Conservation (phyloP, 2,888 invertebrate genomes). For the Boloria euphrosyne region DNA sequence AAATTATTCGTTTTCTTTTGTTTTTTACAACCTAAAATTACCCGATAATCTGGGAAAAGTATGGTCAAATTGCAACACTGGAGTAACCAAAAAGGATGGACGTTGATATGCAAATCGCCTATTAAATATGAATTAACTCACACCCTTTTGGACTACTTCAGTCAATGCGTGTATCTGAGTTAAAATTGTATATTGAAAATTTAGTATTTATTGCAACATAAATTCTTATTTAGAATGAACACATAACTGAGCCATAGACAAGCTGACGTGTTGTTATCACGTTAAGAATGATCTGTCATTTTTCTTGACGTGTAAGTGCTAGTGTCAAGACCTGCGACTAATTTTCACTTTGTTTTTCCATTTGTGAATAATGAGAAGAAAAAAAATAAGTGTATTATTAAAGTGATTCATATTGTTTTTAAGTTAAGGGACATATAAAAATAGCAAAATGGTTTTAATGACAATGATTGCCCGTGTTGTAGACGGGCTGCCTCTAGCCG, state of each 20-base stretch:
- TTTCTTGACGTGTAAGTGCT: constrained; percentile 67
- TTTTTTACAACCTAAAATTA: too few relatives aligned
- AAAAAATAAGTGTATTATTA: constrained; percentile 55
- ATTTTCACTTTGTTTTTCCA: constrained; percentile 51
- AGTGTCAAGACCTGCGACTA: constrained; percentile 50
- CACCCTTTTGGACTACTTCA: too few relatives aligned
- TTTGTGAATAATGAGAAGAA: constrained; percentile 67
- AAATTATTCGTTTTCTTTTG: too few relatives aligned
- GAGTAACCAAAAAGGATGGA: too few relatives aligned
- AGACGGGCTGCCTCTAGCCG: constrained; percentile 97
- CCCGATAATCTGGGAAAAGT: too few relatives aligned
- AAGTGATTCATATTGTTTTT: constrained; percentile 45
- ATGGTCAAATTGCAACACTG: too few relatives aligned
- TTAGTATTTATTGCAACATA: background rate
- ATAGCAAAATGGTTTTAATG: constrained; percentile 93
- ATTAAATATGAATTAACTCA: too few relatives aligned
- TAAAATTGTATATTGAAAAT: background rate
- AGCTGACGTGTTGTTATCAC: constrained; percentile 68
- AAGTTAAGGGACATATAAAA: constrained; percentile 49
- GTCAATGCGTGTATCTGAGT: too few relatives aligned
- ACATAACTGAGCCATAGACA: constrained; percentile 46
- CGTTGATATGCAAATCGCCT: too few relatives aligned
- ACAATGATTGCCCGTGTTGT: constrained; percentile 98
- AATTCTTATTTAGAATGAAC: constrained; percentile 42
- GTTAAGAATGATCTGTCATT: constrained; percentile 49